These are phyloP conservation scores for Helleia helle DNA, from an alignment of 2,888 invertebrate species.

Conservation along the genomic window DNA sequence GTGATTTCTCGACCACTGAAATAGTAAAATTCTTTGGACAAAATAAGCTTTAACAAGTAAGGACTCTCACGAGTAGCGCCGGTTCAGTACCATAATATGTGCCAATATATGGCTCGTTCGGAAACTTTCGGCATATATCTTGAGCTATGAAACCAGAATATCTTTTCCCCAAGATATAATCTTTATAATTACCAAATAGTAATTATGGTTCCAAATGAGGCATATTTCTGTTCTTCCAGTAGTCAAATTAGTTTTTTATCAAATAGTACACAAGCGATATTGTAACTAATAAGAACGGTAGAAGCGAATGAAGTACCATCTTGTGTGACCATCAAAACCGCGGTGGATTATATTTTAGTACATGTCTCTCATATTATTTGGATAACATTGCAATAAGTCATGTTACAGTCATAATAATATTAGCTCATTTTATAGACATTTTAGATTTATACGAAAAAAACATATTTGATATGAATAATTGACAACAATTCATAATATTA, in stretches of 20 bases:
- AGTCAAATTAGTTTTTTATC: conserved; percentile 28
- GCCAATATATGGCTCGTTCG: conserved; percentile 38
- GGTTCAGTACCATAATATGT: conserved; percentile 46
- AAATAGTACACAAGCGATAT: conserved; percentile 18
- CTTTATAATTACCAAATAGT: conserved; percentile 42
- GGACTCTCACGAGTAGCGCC: conserved; percentile 41
- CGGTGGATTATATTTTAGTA: too few species aligned
- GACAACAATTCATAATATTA: too few species aligned
- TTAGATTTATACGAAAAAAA: too few species aligned
- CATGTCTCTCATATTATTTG: too few species aligned
- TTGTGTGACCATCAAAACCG: too few species aligned
- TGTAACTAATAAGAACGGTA: neutral
- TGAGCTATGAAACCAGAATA: conserved; percentile 25
- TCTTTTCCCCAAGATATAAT: conserved; percentile 32
- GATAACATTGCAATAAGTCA: too few species aligned
- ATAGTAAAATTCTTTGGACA: conserved; percentile 46
- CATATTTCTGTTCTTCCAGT: conserved; percentile 40
- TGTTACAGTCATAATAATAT: too few species aligned
- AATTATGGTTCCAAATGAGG: conserved; percentile 29
- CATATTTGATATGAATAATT: too few species aligned
- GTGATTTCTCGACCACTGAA: conserved; percentile 42
- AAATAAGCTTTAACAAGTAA: conserved; percentile 36
- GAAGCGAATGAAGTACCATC: too few species aligned
- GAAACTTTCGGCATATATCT: conserved; percentile 35
- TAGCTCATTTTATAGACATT: too few species aligned